Evolutionary conservation across 2,888 invertebrate species (phyloP).

Genomic region (Scotopteryx bipunctaria): DNA sequence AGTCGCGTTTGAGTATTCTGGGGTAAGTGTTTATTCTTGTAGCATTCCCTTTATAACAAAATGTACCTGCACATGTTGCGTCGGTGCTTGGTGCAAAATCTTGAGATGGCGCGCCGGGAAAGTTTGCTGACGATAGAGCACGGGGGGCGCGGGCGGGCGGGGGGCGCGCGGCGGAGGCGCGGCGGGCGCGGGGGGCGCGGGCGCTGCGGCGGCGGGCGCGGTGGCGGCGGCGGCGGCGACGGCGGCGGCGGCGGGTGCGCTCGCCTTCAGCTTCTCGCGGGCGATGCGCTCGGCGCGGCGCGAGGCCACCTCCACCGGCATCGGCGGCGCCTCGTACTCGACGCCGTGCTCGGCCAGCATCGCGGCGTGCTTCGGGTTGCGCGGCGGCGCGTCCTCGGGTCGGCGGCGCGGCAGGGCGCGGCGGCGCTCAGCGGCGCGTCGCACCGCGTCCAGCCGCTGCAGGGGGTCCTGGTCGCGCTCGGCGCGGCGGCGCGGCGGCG

Average conservation of each 20-base stretch:
- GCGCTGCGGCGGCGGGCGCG: slow-evolving; percentile 70
- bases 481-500: slow-evolving; percentile 87
- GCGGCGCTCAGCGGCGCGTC: slow-evolving; percentile 88
- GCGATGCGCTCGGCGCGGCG: slow-evolving; percentile 93
- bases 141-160: slow-evolving; percentile 44
- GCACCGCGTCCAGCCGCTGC: slow-evolving; percentile 88
- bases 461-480: slow-evolving; percentile 72
- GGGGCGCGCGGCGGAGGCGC: slow-evolving; percentile 47
- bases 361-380: slow-evolving; percentile 93
- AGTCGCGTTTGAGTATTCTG: no score
- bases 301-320: slow-evolving; percentile 91
- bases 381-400: slow-evolving; percentile 85
- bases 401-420: slow-evolving; percentile 90
- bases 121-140: slow-evolving; percentile 86
- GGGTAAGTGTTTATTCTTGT: no score
- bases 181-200: slow-evolving; percentile 54
- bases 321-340: slow-evolving; percentile 92
- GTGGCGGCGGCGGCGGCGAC: slow-evolving; percentile 39
- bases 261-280: slow-evolving; percentile 88
- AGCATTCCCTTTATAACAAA: no score
- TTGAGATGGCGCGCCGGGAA: slow-evolving; percentile 75
- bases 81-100: slow-evolving; percentile 69
- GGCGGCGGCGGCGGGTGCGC: slow-evolving; percentile 41
- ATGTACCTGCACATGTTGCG: slow-evolving; percentile 46
- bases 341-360: slow-evolving; percentile 93